A percentile compares a stretch with the other conserved stretches of the same genome.
phyloP scores from a whole-genome alignment of 2,797 vertebrate species.

The Bryconaethiops microstoma region DNA sequence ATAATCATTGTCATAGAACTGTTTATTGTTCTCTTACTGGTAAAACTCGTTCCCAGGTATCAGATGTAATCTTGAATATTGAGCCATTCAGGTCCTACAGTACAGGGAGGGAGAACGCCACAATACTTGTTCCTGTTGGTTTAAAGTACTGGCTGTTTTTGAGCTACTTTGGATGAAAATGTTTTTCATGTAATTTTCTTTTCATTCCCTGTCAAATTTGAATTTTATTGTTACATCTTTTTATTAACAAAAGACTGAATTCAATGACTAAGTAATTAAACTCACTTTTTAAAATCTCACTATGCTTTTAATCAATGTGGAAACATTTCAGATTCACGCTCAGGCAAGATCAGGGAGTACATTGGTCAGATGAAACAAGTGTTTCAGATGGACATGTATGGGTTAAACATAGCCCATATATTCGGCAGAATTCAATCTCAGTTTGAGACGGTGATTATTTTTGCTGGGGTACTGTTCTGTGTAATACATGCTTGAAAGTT shows the following conservation, averaged over 20 bases:
- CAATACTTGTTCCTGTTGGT: neutral
- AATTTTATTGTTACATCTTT: neutral
- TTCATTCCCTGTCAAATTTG: neutral
- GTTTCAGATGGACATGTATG: neutral
- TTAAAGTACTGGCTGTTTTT: neutral
- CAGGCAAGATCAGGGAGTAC: neutral
- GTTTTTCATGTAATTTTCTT: neutral
- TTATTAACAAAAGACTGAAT: too few species aligned
- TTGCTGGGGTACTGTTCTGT: neutral
- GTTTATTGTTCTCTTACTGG: neutral
- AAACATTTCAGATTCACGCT: neutral
- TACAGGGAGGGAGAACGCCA: neutral
- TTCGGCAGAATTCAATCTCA: neutral
- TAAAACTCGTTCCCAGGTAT: neutral
- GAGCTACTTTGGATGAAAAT: neutral
- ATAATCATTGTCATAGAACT: neutral
- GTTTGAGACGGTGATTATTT: neutral
- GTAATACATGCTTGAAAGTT: neutral
- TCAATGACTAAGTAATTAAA: neutral
- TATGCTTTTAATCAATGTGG: neutral
- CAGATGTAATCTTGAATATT: neutral
- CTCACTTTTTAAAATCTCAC: too few species aligned
- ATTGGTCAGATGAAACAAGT: neutral
- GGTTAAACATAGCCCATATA: neutral
- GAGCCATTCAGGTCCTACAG: neutral